phyloP scores from a whole-genome alignment of 2,888 invertebrate species.

The Drosophila pseudotakahashii region DNA sequence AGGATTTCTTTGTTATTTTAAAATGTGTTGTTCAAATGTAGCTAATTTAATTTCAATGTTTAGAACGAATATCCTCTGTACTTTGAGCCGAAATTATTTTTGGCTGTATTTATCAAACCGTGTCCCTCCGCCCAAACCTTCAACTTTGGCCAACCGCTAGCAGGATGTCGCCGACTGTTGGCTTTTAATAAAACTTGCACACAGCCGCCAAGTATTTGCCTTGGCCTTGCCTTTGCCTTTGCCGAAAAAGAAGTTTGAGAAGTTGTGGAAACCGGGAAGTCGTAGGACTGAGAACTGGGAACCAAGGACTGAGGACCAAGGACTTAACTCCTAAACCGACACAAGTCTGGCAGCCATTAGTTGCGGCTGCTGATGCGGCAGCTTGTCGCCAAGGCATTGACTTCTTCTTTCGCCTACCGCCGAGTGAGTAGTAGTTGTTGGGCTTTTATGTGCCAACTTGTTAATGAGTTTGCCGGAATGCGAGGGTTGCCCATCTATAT shows the following conservation, averaged over 20 bases:
- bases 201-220: slow-evolving; percentile 54
- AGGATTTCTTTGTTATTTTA: too few species aligned
- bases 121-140: slow-evolving; percentile 31
- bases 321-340: slow-evolving; percentile 38
- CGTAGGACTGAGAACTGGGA: neutral
- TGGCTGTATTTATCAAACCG: slow-evolving; percentile 66
- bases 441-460: slow-evolving; percentile 74
- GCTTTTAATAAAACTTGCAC: slow-evolving; percentile 74
- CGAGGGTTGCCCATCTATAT: neutral
- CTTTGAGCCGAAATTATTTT: slow-evolving; percentile 50
- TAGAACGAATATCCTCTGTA: slow-evolving; percentile 33
- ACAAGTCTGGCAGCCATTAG: slow-evolving; percentile 72
- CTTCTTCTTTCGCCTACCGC: slow-evolving; percentile 52
- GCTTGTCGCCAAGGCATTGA: slow-evolving; percentile 67
- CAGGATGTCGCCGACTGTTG: slow-evolving; percentile 67
- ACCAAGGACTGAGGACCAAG: neutral
- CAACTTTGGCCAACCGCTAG: slow-evolving; percentile 52
- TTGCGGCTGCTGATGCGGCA: slow-evolving; percentile 66
- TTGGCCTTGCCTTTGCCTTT: slow-evolving; percentile 56
- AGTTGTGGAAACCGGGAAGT: neutral
- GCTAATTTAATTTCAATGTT: neutral
- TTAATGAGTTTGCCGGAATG: slow-evolving; percentile 68
- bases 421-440: slow-evolving; percentile 45
- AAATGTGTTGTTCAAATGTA: too few species aligned
- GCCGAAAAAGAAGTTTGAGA: slow-evolving; percentile 30